phyloP scores from a whole-genome alignment of 1,140 invertebrate species.

The Bombus terrestris region DNA sequence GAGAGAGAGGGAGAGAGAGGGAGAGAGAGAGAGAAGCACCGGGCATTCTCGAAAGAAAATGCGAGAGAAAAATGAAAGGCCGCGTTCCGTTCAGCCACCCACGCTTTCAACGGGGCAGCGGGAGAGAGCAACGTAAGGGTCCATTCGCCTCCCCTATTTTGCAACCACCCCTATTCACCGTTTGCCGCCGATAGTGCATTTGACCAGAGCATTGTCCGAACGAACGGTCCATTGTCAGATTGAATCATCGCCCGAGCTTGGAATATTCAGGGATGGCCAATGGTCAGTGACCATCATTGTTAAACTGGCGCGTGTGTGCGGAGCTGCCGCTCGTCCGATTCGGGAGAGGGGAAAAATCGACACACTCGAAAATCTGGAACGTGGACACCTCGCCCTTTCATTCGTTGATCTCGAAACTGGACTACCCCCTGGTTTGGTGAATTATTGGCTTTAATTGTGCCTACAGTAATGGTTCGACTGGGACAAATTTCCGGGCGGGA shows the following conservation, averaged over 20 bases:
- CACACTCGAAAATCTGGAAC: constrained; percentile 69
- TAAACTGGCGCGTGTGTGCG: constrained; percentile 46
- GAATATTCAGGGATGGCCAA: constrained; percentile 77
- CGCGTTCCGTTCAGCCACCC: constrained; percentile 65
- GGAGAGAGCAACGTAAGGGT: constrained; percentile 46
- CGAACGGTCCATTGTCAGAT: constrained; percentile 79
- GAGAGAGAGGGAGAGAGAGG: neutral
- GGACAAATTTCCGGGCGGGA: constrained; percentile 75
- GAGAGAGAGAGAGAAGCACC: neutral
- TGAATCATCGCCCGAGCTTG: constrained; percentile 75
- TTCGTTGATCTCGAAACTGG: constrained; percentile 4
- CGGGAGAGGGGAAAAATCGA: constrained; percentile 15
- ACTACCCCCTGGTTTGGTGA: constrained; percentile 58
- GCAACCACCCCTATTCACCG: constrained; percentile 60
- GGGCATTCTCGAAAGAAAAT: constrained; percentile 5
- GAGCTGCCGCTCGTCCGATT: neutral
- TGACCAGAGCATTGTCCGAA: constrained; percentile 78
- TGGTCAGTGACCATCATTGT: constrained; percentile 78
- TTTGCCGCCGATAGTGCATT: constrained; percentile 68
- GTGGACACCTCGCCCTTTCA: constrained; percentile 44
- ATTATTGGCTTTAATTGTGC: constrained; percentile 81
- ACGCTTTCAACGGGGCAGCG: constrained; percentile 57
- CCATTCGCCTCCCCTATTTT: constrained; percentile 71
- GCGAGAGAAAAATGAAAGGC: constrained; percentile 51
- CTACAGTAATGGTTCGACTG: constrained; percentile 56